Conservation (phyloP, 2,888 invertebrate species). For the Maniola hyperantus region DNA sequence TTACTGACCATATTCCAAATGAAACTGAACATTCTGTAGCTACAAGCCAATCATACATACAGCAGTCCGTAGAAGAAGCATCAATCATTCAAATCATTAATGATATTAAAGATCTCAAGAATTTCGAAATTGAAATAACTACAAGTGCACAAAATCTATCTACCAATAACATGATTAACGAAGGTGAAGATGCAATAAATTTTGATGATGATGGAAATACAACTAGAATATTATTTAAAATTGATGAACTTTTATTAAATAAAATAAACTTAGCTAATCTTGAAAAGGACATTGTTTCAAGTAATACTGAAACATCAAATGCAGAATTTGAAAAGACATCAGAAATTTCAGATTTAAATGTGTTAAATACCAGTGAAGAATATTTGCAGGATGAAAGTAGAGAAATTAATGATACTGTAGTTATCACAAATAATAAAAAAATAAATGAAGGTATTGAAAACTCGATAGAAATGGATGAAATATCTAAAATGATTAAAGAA, state of each 20-base stretch:
- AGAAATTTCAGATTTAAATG: background rate
- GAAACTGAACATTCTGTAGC: background rate
- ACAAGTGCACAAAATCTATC: background rate
- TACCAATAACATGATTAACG: background rate
- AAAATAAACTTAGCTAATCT: background rate
- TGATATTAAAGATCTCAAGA: background rate
- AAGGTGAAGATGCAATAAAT: background rate
- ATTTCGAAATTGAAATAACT: background rate
- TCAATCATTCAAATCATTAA: background rate
- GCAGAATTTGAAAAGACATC: background rate
- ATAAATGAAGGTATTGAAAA: background rate
- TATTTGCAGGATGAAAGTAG: background rate
- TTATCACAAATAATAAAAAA: background rate
- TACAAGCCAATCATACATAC: background rate
- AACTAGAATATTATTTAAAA: conserved; percentile 6
- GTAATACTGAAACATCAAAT: background rate
- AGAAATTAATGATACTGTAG: background rate
- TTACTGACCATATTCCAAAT: background rate
- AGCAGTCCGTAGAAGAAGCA: background rate
- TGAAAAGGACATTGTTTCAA: background rate
- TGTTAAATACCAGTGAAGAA: conserved; percentile 3
- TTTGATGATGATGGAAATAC: conserved; percentile 6
- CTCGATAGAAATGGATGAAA: background rate
- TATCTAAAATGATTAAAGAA: background rate
- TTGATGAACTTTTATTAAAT: conserved; percentile 2